A percentile compares a stretch with the other conserved stretches of the same genome.
phyloP scores from a whole-genome alignment of 1,140 invertebrate genomes.

The Nephila pilipes region DNA sequence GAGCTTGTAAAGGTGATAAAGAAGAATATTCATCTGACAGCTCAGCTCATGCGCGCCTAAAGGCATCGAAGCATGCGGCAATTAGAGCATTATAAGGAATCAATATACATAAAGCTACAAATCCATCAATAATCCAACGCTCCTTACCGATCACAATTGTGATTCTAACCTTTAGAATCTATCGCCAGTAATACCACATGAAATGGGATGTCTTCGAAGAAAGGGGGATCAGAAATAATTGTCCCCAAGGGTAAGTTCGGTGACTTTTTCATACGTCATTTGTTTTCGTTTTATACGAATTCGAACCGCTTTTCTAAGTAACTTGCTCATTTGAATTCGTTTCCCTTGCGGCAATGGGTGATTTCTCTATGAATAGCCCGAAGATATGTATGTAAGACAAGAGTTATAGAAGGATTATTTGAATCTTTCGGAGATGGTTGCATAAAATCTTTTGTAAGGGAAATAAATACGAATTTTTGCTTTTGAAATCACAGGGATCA shows the following conservation, averaged over 20 bases:
- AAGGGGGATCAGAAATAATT: conserved; percentile 42
- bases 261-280: conserved; percentile 7
- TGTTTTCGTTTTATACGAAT: not conserved
- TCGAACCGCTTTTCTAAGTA: not conserved
- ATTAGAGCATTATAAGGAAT: conserved; percentile 12
- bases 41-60: not conserved
- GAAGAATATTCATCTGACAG: not conserved
- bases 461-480: not conserved
- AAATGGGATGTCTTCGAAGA: conserved; percentile 5
- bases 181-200: too few relatives aligned
- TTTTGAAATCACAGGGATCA: not conserved
- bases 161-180: not conserved
- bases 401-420: not conserved
- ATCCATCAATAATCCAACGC: not conserved
- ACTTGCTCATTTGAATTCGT: conserved; percentile 2
- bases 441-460: not conserved
- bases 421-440: not conserved
- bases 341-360: not conserved
- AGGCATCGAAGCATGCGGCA: not conserved
- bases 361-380: not conserved
- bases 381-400: conserved; percentile 10
- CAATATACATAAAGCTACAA: not conserved
- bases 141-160: not conserved
- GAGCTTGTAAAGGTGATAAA: not conserved
- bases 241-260: not conserved